Evolutionary conservation across 2,888 invertebrate species (phyloP).

Genomic region (Plutella xylostella): DNA sequence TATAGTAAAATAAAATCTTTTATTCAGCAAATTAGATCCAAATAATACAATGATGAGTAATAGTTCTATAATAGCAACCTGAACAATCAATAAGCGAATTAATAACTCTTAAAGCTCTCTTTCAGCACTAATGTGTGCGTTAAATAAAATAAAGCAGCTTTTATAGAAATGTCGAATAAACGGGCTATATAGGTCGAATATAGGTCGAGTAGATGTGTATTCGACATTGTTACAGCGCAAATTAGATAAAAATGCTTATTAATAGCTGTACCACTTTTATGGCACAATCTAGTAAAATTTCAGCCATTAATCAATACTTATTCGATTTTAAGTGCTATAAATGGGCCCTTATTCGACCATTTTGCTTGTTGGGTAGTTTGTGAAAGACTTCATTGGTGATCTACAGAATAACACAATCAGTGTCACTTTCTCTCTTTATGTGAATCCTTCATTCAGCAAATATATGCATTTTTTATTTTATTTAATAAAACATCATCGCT

Average conservation of each 20-base stretch:
- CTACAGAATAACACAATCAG: slow-evolving; percentile 43
- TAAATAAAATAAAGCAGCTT: too few species aligned
- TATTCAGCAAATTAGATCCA: too few species aligned
- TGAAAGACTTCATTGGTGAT: slow-evolving; percentile 58
- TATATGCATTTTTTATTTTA: background rate
- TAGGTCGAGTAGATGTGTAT: too few species aligned
- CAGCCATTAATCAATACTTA: background rate
- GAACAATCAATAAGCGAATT: too few species aligned
- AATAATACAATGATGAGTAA: too few species aligned
- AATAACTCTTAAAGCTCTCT: too few species aligned
- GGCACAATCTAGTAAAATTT: too few species aligned
- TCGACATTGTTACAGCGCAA: background rate
- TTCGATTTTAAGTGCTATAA: slow-evolving; percentile 26
- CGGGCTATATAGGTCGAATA: too few species aligned
- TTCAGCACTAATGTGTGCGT: too few species aligned
- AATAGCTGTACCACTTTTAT: background rate
- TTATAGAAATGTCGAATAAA: too few species aligned
- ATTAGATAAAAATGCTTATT: background rate
- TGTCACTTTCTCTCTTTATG: background rate
- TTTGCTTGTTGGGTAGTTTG: slow-evolving; percentile 56
- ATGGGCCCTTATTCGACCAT: slow-evolving; percentile 18
- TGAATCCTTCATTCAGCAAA: background rate
- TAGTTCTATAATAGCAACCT: too few species aligned
- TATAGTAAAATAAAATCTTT: too few species aligned
- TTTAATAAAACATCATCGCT: background rate